Evolutionary conservation across 2,113 vertebrate species (phyloP), one percentile per base, ranked within the genome.

Genomic region (Numida meleagris): DNA sequence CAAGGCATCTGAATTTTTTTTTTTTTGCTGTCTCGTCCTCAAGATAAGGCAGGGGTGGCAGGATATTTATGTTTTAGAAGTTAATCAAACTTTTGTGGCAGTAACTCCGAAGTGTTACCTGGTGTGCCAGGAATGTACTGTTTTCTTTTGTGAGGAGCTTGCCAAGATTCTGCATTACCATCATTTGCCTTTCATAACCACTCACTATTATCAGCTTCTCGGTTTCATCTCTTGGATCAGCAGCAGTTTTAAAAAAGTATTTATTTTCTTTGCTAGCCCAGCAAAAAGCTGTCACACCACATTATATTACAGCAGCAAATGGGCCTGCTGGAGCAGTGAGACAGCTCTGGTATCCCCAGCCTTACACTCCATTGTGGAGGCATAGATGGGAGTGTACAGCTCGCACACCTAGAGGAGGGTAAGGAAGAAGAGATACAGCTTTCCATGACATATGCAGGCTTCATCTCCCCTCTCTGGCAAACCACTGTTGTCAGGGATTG

Each of bases 131-230:
- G 96, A 91, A 86, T 88, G 95, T 89, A 91, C 96, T 97, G 90
- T 87, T 97, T 97, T 95, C 88, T 63, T 91, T 93, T 18, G 12
- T 17, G 59, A 65, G 53, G 46, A 77, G 87, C 14, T 19, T 92
- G 95, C 95, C 96, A 96, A 96, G 76, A 9, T 29, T 82, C 92
- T 82, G 40, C 3, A 7, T 97, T 96, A 95, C 88, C 21, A 12
- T 55, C 68, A 67, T 42, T 43, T 61, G 67, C 93, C 95, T 97
- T 97, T 97, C 96, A 94, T 88, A 94, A 82, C 78, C 1, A 0
- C 88, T 96, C 29, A 12, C 59, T 68, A 82, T 96, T 95, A 97
- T 96, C 96, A 96, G 71, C 89, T 74, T 96, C 97, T 97, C 91
- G 19, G 62, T 97, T 97, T 96, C 97, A 77, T 85, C 81, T 34